Conservation (phyloP, 2,113 vertebrate species). For the human (Homo sapiens) region DNA sequence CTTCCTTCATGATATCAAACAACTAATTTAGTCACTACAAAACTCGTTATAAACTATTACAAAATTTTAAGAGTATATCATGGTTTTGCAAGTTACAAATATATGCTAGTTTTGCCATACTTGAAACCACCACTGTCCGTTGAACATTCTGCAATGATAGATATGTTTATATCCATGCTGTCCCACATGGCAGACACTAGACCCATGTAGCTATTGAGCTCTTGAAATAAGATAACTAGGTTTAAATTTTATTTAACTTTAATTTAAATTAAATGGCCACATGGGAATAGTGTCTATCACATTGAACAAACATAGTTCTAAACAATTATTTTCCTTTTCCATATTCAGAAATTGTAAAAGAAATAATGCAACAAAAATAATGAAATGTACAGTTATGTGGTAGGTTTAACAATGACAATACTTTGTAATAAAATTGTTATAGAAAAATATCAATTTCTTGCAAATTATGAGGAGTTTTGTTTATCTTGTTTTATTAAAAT, state of each 20-base stretch:
- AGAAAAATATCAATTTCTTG: not conserved
- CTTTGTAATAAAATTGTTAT: not conserved
- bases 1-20: not conserved
- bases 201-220: not conserved
- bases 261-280: not conserved
- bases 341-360: not conserved
- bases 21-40: not conserved
- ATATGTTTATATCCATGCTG: not conserved
- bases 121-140: not conserved
- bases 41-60: not conserved
- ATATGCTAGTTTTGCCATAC: not conserved
- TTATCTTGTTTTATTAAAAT: not conserved
- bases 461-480: not conserved
- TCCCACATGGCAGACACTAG: not conserved
- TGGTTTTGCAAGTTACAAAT: not conserved
- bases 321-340: not conserved
- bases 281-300: not conserved
- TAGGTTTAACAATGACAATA: not conserved
- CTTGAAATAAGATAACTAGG: not conserved
- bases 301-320: not conserved
- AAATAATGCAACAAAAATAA: not conserved
- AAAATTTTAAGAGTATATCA: not conserved
- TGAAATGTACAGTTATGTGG: not conserved
- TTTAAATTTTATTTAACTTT: conserved; percentile 10
- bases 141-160: not conserved